Evolutionary conservation across 2,113 vertebrate genomes (phyloP), one percentile per base, ranked within the genome.

Genomic region (Heteronetta atricapilla): DNA sequence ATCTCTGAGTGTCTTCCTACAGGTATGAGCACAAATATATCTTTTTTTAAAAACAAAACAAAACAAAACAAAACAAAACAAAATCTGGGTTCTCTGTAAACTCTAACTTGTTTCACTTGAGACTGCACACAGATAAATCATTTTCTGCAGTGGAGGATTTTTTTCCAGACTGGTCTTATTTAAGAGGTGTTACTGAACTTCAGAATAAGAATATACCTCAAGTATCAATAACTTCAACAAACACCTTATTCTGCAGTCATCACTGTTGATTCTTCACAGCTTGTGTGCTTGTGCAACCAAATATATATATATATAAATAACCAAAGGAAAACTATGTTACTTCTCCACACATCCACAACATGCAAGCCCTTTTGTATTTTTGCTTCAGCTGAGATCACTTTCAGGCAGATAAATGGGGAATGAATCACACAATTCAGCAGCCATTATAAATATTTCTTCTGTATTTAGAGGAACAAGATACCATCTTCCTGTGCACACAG

Each of bases 151-250:
- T 26, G 76, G 80, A 81, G 40, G 50, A 74, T 69, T 92, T 91
- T 95, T 94, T 95, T 94, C 67, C 67, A 69, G 64, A 75, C 34
- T 34, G 62, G 62, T 72, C 53, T 84, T 87, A 80, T 82, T 85
- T 94, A 66, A 79, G 62, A 87, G 76, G n/a, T 20, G 53, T n/a
- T 87, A 75, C 10, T 91, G 77, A 89, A 79, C 34, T 72, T 87
- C 40, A 75, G 60, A 50, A 84, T 40, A 77, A 63, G 60, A 93
- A 90, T 72, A 28, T 53, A 48, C 38, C n/a, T 92, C 81, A 72
- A 58, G 42, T 55, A 86, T 70, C 52, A 86, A 33, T 86, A 86
- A 56, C 66, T 48, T 84, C 64, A 84, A 50, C 52, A 93, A 89
- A 62, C 59, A 81, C 11, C 4, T 6, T 81, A 20, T 63, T 92